phyloP scores from a whole-genome alignment of 1,140 invertebrate species.

The Zophobas morio region DNA sequence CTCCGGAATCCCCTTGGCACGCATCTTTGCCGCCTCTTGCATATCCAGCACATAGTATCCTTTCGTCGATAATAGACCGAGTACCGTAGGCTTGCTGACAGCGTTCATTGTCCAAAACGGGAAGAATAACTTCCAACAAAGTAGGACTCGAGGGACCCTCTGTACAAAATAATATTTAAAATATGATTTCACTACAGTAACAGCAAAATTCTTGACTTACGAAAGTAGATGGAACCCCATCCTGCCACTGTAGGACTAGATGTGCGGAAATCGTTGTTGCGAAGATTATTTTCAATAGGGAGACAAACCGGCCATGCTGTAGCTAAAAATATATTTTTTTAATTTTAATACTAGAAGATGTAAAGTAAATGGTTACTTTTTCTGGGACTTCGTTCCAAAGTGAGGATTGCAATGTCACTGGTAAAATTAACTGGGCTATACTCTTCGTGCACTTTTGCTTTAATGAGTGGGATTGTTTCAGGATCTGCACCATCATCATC shows the following conservation, averaged over 20 bases:
- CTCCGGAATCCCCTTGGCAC: slow-evolving; percentile 90
- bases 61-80: slow-evolving; percentile 74
- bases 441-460: slow-evolving; percentile 75
- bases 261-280: slow-evolving; percentile 69
- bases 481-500: slow-evolving; percentile 76
- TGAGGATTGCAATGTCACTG: slow-evolving; percentile 85
- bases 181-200: background rate
- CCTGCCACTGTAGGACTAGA: slow-evolving; percentile 79
- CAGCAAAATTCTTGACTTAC: slow-evolving; percentile 68
- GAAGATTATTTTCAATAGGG: slow-evolving; percentile 71
- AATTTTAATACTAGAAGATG: background rate
- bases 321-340: slow-evolving; percentile 67
- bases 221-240: slow-evolving; percentile 79
- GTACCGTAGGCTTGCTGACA: slow-evolving; percentile 76
- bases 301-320: slow-evolving; percentile 83
- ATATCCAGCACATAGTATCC: slow-evolving; percentile 84
- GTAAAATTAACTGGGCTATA: slow-evolving; percentile 76
- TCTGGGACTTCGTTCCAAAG: slow-evolving; percentile 72
- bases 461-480: slow-evolving; percentile 74
- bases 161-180: slow-evolving; percentile 60
- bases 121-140: slow-evolving; percentile 81
- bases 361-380: slow-evolving; percentile 68
- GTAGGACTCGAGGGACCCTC: slow-evolving; percentile 75
- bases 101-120: slow-evolving; percentile 74
- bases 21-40: slow-evolving; percentile 82